A percentile compares a stretch with the other conserved stretches of the same genome.
Conservation (phyloP, 2,113 vertebrate genomes). For the Gorsachius goisagi region DNA sequence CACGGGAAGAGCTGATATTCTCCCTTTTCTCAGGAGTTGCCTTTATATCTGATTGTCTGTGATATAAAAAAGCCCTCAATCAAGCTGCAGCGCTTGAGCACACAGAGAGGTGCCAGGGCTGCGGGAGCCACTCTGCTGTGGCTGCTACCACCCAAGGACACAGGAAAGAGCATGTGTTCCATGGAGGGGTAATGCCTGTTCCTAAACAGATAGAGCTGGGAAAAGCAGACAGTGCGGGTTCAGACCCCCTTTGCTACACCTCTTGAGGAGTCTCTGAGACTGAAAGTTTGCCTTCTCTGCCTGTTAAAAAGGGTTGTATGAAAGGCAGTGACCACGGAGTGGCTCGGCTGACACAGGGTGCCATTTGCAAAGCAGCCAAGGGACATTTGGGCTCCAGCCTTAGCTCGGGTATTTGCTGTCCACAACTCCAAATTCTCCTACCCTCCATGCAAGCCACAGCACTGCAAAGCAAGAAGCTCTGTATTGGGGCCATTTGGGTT, state of each 20-base stretch:
- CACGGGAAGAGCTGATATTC: background rate
- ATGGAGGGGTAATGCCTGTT: background rate
- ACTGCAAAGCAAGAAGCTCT: background rate
- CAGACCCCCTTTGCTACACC: background rate
- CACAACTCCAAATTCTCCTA: background rate
- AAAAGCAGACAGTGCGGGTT: background rate
- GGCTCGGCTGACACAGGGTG: background rate
- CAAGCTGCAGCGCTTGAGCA: background rate
- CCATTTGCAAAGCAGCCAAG: background rate
- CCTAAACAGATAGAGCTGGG: background rate
- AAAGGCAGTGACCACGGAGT: background rate
- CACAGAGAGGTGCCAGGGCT: background rate
- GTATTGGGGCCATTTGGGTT: background rate
- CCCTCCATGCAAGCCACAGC: background rate
- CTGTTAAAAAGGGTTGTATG: background rate
- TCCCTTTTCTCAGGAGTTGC: background rate
- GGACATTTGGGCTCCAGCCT: background rate
- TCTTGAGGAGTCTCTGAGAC: background rate
- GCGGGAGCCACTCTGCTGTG: background rate
- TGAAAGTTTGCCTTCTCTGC: background rate
- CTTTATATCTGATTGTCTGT: background rate
- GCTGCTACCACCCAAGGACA: background rate
- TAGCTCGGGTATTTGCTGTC: background rate
- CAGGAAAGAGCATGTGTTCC: background rate
- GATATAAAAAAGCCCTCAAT: background rate